Base-by-base conservation (phyloP, 2,113 vertebrate genomes). In the Percina caprodes region DNA sequence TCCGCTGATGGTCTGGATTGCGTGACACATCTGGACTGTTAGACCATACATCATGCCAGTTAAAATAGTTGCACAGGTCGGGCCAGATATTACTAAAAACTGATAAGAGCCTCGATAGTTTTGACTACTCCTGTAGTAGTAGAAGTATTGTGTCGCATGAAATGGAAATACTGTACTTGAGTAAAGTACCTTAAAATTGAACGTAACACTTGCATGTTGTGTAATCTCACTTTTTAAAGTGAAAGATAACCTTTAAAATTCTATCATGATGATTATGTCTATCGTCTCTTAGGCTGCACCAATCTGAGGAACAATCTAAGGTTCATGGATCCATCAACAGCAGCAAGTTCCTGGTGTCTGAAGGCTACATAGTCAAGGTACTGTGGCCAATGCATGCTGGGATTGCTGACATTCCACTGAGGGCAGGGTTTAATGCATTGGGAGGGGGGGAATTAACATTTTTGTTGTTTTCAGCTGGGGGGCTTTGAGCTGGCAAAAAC, bases 401-500 rank as follows among this genome's bases (percentile, higher is more conserved):
- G 59, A 68, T 30, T 35, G 16, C 39, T n/a, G 26, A n/a, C 18
- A 9, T 6, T 7, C 10, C 10, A 23, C 6, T 21, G 5, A 61
- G 35, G 6, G 3, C 5, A 6, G 2, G 23, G n/a, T 45, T 10
- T 23, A 39, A 59, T 6, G 6, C 0, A 5, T 11, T 30, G 39
- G 24, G 35, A 39, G 35, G 11, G 45, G 30, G 15, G 49, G 12
- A 10, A 39, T 12, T 8, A n/a, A 4, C 26, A 0, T 75, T 23
- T 9, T 24, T 48, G 5, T 39, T 65, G 9, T 74, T 87, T 48
- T 77, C 89, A 98, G 97, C 93, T 98, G 68, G 95, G 94, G 13
- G 97, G 96, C 56, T 97, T 98, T 88, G 95, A 97, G 55, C 77
- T 98, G 58, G 93, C 95, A 3, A 94, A 96, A 88, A 97, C 97